Base-by-base conservation (phyloP, 92 coral and sea anemone species). In the Epizoanthus stellaris region DNA sequence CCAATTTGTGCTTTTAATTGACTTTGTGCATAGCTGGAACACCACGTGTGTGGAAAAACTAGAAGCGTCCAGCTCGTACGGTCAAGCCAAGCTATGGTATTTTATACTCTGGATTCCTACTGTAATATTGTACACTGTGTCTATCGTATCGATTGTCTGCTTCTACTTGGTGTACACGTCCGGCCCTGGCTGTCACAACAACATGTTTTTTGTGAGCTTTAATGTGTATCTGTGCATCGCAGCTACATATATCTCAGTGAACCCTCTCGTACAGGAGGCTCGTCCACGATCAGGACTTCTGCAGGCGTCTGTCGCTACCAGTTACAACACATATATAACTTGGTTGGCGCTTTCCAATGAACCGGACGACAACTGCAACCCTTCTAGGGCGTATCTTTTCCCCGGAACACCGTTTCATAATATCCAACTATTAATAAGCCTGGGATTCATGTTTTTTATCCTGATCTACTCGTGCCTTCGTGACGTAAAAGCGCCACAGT, bases 281-380 rank as follows among this genome's bases (percentile, higher is more conserved):
- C 92, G 98, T 87, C 99, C 98, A 69, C 98, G 95, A 16, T 90
- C 98, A 5, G 99, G 99, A 30, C 94, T 97, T 3, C 93, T 97
- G 19, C 99, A 94, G 77, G 95, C 95, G 59, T 89, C 99, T 86
- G 98, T 95, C 47, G 91, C 96, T 43, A 95, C 99, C 43, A 73
- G 94, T 8, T 97, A 97, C 58, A 92, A 95, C 63, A 97, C 99
- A 2, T 97, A 86, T 67, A 73, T 97, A 81, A 92, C 98, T 80
- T 97, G 99, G 99, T 82, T 95, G 82, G 98, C 99, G 3, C 82
- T 97, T 30, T 95, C 99, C 12, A 94, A 93, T 59, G 95, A 94
- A 45, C 99, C 99, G n/a, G 98, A 95, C 62, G 86, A 89, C 4
- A 65, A 73, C 12, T 97, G 99, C 30, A 97, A 97, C 71, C 99